Evolutionary conservation across 2,888 invertebrate genomes (phyloP).

Genomic region (Petrolisthes manimaculis): DNA sequence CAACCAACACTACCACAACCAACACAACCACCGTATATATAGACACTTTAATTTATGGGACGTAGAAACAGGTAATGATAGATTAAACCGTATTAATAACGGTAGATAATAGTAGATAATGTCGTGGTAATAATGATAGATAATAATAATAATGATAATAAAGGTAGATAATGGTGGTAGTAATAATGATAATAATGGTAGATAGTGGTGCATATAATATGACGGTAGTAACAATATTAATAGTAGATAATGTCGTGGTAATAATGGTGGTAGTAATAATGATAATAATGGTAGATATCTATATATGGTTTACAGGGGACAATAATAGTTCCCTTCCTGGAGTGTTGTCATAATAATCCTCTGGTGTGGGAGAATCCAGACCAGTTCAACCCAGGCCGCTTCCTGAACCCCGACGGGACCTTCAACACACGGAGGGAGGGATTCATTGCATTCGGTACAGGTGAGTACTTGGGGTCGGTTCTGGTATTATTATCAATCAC

Average conservation of each 20-base stretch:
- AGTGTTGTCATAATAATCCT: slow-evolving; percentile 33
- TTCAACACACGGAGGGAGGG: slow-evolving; percentile 13
- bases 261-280: background rate
- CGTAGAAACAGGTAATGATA: too few relatives aligned
- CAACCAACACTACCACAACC: too few relatives aligned
- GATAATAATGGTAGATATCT: background rate
- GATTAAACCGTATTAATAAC: too few relatives aligned
- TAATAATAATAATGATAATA: too few relatives aligned
- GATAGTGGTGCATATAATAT: background rate
- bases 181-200: background rate
- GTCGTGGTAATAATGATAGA: too few relatives aligned
- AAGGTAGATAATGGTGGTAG: too few relatives aligned
- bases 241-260: too few relatives aligned
- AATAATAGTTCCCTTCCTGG: background rate
- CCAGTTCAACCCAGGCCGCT: slow-evolving; percentile 41
- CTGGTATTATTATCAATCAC: too few relatives aligned
- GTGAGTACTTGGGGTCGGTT: background rate
- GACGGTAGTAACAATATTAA: background rate
- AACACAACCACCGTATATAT: too few relatives aligned
- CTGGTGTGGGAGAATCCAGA: slow-evolving; percentile 29
- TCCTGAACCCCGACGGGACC: slow-evolving; percentile 31
- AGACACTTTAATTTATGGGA: too few relatives aligned
- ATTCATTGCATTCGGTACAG: slow-evolving; percentile 18
- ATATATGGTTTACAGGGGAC: background rate
- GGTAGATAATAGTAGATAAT: too few relatives aligned